Base-by-base conservation (phyloP, 2,888 invertebrate genomes). In the Theretra japonica region DNA sequence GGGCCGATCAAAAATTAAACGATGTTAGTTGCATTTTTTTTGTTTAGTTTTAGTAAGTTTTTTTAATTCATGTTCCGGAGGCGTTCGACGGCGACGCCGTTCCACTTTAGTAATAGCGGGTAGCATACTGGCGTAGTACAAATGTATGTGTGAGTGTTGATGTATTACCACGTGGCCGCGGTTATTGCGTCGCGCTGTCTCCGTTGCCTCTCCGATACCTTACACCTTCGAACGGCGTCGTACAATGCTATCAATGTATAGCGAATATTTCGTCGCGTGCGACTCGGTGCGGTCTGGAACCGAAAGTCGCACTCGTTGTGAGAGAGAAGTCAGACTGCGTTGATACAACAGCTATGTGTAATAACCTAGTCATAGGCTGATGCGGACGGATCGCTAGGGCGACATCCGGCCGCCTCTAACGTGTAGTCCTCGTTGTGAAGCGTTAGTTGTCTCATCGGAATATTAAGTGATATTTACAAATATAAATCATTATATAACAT, bases 61-160 rank as follows among this genome's bases (percentile, higher is more conserved):
- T 85, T 83, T 79, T 65, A 65, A 83, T 85, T 79, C 79, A 79
- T 82, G 80, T 75, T 78, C 79, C 79, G 86, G 90, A 86, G 85
- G 83, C 88, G 91, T 86, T 85, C 85, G 84, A 77, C 83, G 86
- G 87, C 76, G 86, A 82, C 48, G 71, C 79, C 80, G 84, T 79
- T 79, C 76, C 75, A 78, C 75, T 77, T 79, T 86, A 86, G 82
- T 77, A 70, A 77, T 89, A 90, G 90, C 89, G 89, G 90, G 89
- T 89, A 89, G 89, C 89, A 89, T 90, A 91, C 92, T 92, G 92
- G 88, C 90, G 90, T 91, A 93, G 93, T 93, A 92, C 93, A 93
- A 93, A 93, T 90, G 90, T 87, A 79, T 85, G 90, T 87, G 87
- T 90, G 91, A 82, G 78, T 88, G 87, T 85, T 78, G 79, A 75